These are phyloP conservation scores for Naja naja DNA, from an alignment of 2,113 vertebrate genomes.

Conservation along the genomic window DNA sequence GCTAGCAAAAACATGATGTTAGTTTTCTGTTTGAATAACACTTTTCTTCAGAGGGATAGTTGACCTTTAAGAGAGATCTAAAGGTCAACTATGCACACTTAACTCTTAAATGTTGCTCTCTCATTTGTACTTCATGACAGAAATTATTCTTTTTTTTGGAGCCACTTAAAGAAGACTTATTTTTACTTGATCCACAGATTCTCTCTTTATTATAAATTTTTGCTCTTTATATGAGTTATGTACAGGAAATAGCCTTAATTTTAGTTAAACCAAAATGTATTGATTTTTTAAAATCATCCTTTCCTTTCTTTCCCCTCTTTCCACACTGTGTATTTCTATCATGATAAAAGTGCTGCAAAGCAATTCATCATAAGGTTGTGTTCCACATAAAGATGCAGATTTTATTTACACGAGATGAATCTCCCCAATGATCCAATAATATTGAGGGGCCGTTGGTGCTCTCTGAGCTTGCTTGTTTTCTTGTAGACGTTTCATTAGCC, in stretches of 20 bases:
- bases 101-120: background rate
- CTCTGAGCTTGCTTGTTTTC: background rate
- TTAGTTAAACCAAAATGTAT: background rate
- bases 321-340: background rate
- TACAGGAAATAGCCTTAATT: background rate
- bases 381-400: background rate
- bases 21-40: background rate
- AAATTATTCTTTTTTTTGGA: background rate
- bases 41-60: background rate
- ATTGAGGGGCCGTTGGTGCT: background rate
- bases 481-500: background rate
- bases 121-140: background rate
- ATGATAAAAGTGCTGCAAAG: background rate
- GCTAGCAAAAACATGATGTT: background rate
- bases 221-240: background rate
- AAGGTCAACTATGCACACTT: background rate
- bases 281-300: background rate
- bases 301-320: background rate
- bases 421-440: background rate
- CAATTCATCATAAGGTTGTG: background rate
- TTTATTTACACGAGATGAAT: background rate
- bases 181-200: background rate
- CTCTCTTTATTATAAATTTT: background rate
- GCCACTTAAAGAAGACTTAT: background rate
- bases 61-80: background rate